Percentiles rank a stretch among this genome's conserved stretches.
Conservation (phyloP, 2,797 vertebrate species). For the Malacoraja senta region DNA sequence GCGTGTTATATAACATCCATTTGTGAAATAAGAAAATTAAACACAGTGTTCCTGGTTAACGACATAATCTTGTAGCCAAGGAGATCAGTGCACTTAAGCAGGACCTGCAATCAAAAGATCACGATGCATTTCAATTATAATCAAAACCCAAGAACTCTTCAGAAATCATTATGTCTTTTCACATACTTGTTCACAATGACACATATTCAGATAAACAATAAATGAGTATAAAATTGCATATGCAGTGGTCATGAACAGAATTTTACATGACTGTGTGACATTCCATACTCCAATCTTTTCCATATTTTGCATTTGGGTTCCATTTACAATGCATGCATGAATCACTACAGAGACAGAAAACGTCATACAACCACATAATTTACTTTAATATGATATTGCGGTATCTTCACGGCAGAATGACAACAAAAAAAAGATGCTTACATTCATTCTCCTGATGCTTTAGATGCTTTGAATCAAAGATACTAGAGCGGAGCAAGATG, state of each 20-base stretch:
- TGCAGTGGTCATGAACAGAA: background rate
- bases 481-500: no score
- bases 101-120: slow-evolving; percentile 14
- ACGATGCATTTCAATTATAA: background rate
- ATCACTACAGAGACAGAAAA: background rate
- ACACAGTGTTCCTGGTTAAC: background rate
- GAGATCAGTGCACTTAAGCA: background rate
- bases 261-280: background rate
- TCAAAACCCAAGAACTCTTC: slow-evolving; percentile 23
- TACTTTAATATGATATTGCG: background rate
- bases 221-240: background rate
- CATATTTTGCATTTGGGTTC: background rate
- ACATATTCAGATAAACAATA: slow-evolving; percentile 17
- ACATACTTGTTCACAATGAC: slow-evolving; percentile 10
- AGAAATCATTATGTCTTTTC: slow-evolving; percentile 15
- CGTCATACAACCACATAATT: background rate
- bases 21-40: slow-evolving; percentile 16
- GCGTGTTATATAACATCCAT: background rate
- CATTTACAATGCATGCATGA: background rate
- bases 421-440: background rate
- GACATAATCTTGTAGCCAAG: slow-evolving; percentile 1
- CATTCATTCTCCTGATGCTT: background rate
- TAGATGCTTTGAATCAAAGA: background rate
- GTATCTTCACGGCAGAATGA: background rate
- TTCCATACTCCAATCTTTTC: background rate